Conservation (phyloP, 2,113 vertebrate species). For the pig (Sus scrofa) region DNA sequence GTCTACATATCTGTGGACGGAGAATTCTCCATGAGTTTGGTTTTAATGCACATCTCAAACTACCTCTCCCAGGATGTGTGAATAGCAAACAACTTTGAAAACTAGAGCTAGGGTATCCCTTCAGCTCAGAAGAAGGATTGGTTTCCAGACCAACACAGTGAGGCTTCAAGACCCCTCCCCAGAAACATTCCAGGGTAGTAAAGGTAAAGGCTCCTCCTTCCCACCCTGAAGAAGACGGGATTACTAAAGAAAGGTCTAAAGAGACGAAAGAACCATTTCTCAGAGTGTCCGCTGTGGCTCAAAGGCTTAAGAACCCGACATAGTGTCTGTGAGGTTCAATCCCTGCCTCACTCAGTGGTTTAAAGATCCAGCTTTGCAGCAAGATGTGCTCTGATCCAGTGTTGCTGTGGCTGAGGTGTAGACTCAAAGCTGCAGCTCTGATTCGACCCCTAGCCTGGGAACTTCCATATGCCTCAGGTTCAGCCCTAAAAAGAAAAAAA, state of each 20-base stretch:
- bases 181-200: neutral
- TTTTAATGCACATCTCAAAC: neutral
- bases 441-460: too few species aligned
- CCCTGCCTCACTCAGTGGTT: too few species aligned
- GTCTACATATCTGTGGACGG: neutral
- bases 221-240: neutral
- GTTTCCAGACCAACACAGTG: neutral
- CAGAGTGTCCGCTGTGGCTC: too few species aligned
- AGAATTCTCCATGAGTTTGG: neutral
- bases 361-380: too few species aligned
- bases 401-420: too few species aligned
- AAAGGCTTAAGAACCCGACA: too few species aligned
- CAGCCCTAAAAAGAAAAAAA: too few species aligned
- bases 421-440: too few species aligned
- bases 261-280: neutral
- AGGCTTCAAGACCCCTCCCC: neutral
- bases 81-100: slow-evolving; percentile 21
- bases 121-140: neutral
- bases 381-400: too few species aligned
- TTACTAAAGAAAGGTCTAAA: neutral
- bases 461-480: too few species aligned
- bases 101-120: neutral
- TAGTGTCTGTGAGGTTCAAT: too few species aligned
- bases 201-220: neutral
- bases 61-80: neutral